Evolutionary conservation across 2,797 vertebrate species (phyloP).

Genomic region (Hippocampus kuda): DNA sequence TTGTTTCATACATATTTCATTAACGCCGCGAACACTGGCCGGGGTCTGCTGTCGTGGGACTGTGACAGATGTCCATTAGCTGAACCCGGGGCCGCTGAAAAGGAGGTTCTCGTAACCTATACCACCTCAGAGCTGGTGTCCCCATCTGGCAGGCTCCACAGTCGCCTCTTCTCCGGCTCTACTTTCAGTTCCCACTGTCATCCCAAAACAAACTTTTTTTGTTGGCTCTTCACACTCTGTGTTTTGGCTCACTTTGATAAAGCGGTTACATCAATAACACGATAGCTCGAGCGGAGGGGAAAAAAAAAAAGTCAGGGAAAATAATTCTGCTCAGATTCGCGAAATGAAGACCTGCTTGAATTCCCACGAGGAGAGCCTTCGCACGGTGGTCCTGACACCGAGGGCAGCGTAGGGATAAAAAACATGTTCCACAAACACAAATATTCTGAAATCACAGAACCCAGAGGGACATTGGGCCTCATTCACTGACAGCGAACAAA

Average conservation of each 20-base stretch:
- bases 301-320: background rate
- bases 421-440: conserved; percentile 44
- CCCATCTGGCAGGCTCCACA: conserved; percentile 61
- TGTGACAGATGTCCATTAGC: conserved; percentile 73
- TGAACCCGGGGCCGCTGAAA: conserved; percentile 43
- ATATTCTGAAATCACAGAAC: conserved; percentile 49
- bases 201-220: conserved; percentile 9
- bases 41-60: conserved; percentile 59
- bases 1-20: conserved; percentile 75
- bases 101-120: conserved; percentile 53
- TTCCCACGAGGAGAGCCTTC: conserved; percentile 27
- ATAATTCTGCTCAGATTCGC: background rate
- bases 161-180: conserved; percentile 15
- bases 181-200: conserved; percentile 17
- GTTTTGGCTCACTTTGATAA: background rate
- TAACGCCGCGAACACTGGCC: conserved; percentile 41
- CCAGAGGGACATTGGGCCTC: conserved; percentile 17
- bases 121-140: conserved; percentile 46
- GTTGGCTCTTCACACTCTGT: conserved; percentile 7
- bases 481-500: conserved; percentile 3
- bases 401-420: conserved; percentile 34
- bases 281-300: too few species aligned
- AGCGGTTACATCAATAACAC: background rate
- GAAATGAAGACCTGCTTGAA: conserved; percentile 1
- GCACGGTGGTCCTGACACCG: conserved; percentile 53